Base-by-base conservation (phyloP, 2,797 vertebrate species). In the Holocentrus rufus region DNA sequence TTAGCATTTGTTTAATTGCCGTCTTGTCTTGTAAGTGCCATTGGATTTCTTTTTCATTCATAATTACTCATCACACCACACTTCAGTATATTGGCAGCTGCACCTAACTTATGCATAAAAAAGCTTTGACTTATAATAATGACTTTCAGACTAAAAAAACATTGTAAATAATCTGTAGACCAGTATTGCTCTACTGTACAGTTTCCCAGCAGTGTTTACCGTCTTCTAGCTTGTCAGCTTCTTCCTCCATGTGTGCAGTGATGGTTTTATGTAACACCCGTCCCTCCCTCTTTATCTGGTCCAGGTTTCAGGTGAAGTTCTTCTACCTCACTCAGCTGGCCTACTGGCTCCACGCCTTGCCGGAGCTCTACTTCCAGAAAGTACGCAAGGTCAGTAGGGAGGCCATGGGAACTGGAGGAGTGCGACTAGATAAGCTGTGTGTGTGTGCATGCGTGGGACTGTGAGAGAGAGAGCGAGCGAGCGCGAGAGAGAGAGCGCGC, bases 331-430 rank as follows among this genome's bases (percentile, higher is more conserved):
- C 95, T 77, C 98, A 99, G 93, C 87, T 99, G 89, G 96, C 98
- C 0, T 99, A 98, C 88, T 99, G 98, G 98, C 92, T 98, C 65
- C 98, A 99, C 0, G 94, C 97, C 13, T 91, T 99, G 69, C 98
- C 98, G 0, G 98, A 99, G 79, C 95, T 99, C 65, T 99, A 99
- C 94, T 98, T 99, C 93, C 98, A 99, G 92, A 98, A 98, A 93
- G 95, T 98, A 75, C 96, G 97, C 85, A 99, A 99, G 97, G 98
- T 99, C 88, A 95, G 96, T 94, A 61, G 58, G 53, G 53, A 81
- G 83, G 63, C 74, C 68, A 71, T 75, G 85, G 81, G 84, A 85
- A 79, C 74, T 18, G 36, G 42, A 74, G 68, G 73, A 78, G 49
- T 60, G 64, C 59, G 52, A 80, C 71, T 42, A 73, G 78, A 85